Evolutionary conservation across 1,140 invertebrate genomes (phyloP), one percentile per base, ranked within the genome.

Genomic region (Ericerus pela): DNA sequence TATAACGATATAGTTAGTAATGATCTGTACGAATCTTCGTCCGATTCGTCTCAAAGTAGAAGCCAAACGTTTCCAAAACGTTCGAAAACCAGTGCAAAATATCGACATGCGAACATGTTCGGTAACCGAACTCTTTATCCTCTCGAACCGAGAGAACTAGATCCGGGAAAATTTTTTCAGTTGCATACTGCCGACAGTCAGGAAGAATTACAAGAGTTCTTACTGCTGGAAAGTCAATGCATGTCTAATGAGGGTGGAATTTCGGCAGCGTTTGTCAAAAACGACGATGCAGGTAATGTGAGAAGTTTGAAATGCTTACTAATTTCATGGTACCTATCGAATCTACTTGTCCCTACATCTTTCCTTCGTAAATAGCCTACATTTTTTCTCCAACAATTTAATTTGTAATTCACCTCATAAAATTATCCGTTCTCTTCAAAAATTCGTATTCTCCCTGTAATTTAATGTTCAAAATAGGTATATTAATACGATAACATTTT

Each of bases 131-230:
- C 55, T 2, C 65, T 74, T 57, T 76, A 75, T 63, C 75, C 74
- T 1, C 61, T 78, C 27, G 76, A 79, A 62, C 77, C 76, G 2
- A 62, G 75, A 58, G 76, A 79, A 68, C 67, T 79, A 20, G 76
- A 79, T 62, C 69, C 76, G 6, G 72, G 73, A 51, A 67, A 67
- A 14, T 79, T 75, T 59, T 72, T 74, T 38, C 76, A 79, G 62
- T 62, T 79, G 4, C 76, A 79, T 56, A 76, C 72, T 8, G 75
- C 73, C 2, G 75, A 79, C 55, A 80, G 75, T 63, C 75, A 77
- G 62, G 77, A 81, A 61, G 77, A 80, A 61, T 65, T 81, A 18
- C 76, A 79, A 61, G 77, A 81, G 65, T 80, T 81, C 69, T 65
- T 81, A 36, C 63, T 80, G 51, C 62, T 80, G 26, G 78, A 80